Conservation (phyloP, 2,113 vertebrate species). For the Panthera uncia region DNA sequence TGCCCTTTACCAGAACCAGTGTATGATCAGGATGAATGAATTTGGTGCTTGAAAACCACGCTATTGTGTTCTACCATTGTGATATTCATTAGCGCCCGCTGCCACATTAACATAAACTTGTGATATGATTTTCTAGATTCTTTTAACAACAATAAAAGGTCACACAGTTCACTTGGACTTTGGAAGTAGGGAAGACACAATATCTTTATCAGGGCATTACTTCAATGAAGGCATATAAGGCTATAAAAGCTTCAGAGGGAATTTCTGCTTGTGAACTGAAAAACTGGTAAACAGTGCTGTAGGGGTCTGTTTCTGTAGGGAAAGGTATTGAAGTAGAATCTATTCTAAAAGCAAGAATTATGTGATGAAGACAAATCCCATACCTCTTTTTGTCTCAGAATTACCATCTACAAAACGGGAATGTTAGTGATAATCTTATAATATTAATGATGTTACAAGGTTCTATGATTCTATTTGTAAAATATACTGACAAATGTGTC, state of each 20-base stretch:
- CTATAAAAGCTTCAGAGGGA: not conserved
- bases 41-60: not conserved
- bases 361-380: not conserved
- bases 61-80: not conserved
- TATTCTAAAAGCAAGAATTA: not conserved
- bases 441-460: not conserved
- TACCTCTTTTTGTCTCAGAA: not conserved
- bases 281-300: not conserved
- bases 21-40: not conserved
- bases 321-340: not conserved
- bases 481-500: not conserved
- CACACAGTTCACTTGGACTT: not conserved
- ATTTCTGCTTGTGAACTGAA: not conserved
- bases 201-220: not conserved
- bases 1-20: not conserved
- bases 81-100: not conserved
- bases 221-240: not conserved
- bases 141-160: slow-evolving; percentile 7
- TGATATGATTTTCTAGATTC: not conserved
- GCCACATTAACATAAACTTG: not conserved
- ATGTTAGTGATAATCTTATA: not conserved
- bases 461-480: not conserved
- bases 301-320: not conserved
- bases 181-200: not conserved
- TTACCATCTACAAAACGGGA: not conserved